Evolutionary conservation across 2,888 invertebrate species (phyloP).

Genomic region (Eupithecia insigniata): DNA sequence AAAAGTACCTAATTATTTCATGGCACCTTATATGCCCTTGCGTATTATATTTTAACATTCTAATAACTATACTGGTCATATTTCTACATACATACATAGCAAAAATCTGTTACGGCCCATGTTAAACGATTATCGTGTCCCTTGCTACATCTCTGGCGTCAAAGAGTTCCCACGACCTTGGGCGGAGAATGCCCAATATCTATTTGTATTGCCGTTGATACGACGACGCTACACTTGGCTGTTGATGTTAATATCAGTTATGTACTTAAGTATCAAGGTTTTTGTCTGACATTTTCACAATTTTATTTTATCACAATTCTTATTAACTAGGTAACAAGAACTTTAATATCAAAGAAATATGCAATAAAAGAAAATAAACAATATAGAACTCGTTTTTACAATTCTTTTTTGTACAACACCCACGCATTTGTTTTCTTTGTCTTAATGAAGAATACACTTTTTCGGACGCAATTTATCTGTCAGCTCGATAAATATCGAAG

Average conservation of each 20-base stretch:
- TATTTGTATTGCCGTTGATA: constrained; percentile 26
- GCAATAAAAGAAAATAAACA: too few relatives aligned
- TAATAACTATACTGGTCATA: background rate
- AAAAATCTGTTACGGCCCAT: background rate
- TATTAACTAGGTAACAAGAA: too few relatives aligned
- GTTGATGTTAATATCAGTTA: background rate
- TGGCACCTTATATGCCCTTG: background rate
- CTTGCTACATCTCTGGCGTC: constrained; percentile 20
- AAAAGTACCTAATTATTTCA: too few relatives aligned
- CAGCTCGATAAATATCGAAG: too few relatives aligned
- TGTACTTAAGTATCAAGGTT: background rate
- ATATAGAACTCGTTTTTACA: too few relatives aligned
- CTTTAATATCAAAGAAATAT: too few relatives aligned
- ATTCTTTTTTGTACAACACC: too few relatives aligned
- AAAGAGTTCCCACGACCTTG: constrained; percentile 36
- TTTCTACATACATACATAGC: background rate
- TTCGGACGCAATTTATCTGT: too few relatives aligned
- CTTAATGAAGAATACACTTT: too few relatives aligned
- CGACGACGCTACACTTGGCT: constrained; percentile 12
- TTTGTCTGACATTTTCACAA: background rate
- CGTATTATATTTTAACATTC: background rate
- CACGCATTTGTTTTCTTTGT: too few relatives aligned
- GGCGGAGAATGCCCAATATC: constrained; percentile 31
- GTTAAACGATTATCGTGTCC: background rate
- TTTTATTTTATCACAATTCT: too few relatives aligned